A percentile compares a stretch with the other conserved stretches of the same genome.
Conservation (phyloP, 2,888 invertebrate species). For the Drosophila sordidula region DNA sequence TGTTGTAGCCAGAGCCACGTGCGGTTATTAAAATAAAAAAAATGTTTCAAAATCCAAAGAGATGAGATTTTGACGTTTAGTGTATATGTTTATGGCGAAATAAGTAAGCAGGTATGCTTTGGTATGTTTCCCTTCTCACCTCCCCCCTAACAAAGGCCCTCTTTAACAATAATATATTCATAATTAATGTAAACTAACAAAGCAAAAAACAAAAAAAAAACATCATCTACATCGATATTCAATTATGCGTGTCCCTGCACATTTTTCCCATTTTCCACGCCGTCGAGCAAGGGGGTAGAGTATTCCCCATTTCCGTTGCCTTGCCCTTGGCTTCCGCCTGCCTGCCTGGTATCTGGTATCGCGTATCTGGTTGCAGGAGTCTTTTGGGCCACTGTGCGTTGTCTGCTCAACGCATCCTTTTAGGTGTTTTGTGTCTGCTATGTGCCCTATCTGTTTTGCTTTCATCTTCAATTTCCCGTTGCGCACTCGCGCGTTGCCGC, state of each 20-base stretch:
- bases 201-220: conserved; percentile 1
- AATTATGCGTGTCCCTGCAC: conserved; percentile 69
- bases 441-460: conserved; percentile 65
- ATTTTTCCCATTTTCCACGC: conserved; percentile 72
- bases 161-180: conserved; percentile 6
- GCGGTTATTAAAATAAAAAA: conserved; percentile 38
- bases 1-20: conserved; percentile 50
- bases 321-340: neutral
- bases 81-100: conserved; percentile 28
- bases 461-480: conserved; percentile 78
- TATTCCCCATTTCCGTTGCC: neutral
- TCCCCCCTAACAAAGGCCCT: neutral
- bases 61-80: conserved; percentile 41
- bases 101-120: conserved; percentile 18
- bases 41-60: conserved; percentile 52
- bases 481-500: conserved; percentile 58
- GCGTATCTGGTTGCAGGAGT: conserved; percentile 22
- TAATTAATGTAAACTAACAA: conserved; percentile 21
- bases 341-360: neutral
- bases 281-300: conserved; percentile 35
- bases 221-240: conserved; percentile 47
- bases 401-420: conserved; percentile 51
- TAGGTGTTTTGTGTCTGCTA: conserved; percentile 60
- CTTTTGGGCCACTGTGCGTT: conserved; percentile 14
- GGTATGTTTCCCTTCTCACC: conserved; percentile 29